Conservation (phyloP, 2,797 vertebrate genomes). For the Zalophus californianus region DNA sequence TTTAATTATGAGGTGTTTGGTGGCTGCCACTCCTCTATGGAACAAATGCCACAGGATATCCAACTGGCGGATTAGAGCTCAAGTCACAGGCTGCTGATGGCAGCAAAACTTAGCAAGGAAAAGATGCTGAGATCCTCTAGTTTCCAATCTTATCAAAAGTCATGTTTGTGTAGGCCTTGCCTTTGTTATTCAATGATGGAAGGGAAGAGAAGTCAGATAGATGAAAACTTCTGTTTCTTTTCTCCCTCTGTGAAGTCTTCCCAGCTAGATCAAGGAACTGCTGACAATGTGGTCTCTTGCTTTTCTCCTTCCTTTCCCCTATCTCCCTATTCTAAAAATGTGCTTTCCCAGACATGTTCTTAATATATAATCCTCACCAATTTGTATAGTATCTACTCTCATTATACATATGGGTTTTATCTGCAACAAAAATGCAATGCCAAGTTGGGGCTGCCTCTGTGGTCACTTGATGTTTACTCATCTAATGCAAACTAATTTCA, state of each 20-base stretch:
- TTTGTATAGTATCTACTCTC: constrained; percentile 21
- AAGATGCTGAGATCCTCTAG: constrained; percentile 1
- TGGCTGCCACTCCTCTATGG: constrained; percentile 43
- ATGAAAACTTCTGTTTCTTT: background rate
- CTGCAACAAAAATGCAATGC: background rate
- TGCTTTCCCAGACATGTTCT: background rate
- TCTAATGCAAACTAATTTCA: constrained; percentile 65
- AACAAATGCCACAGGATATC: constrained; percentile 3
- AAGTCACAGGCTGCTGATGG: constrained; percentile 28
- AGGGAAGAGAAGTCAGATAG: background rate
- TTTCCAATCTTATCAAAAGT: constrained; percentile 21
- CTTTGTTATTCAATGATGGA: background rate
- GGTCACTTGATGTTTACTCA: constrained; percentile 42
- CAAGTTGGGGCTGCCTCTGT: background rate
- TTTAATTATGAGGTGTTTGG: constrained; percentile 60
- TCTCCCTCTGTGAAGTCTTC: background rate
- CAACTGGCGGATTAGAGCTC: constrained; percentile 3
- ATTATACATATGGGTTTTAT: constrained; percentile 14
- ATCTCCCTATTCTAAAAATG: background rate
- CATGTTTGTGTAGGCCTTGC: background rate
- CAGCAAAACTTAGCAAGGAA: constrained; percentile 11
- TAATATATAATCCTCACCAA: background rate
- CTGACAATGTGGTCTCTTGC: background rate
- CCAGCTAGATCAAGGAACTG: background rate
- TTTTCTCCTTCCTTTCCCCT: background rate